These are phyloP conservation scores for Apolygus lucorum DNA, from an alignment of 1,140 invertebrate species.

Conservation along the genomic window DNA sequence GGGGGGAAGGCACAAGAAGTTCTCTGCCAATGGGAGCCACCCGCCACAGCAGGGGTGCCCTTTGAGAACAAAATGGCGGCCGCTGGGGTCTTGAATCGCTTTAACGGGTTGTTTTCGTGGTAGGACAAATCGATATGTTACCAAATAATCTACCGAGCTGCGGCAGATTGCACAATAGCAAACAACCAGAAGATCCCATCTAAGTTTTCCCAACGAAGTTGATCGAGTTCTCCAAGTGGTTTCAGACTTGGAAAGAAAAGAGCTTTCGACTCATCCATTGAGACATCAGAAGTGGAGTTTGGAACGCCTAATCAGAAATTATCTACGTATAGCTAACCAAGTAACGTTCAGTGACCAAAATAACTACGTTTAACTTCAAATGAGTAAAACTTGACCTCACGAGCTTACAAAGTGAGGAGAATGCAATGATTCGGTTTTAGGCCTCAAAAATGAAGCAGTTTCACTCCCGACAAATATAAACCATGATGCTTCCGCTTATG, in stretches of 20 bases:
- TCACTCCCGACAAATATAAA: too few relatives aligned
- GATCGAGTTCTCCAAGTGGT: not conserved
- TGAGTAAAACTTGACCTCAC: too few relatives aligned
- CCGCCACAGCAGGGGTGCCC: not conserved
- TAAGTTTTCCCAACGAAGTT: slow-evolving; percentile 7
- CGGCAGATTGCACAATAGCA: slow-evolving; percentile 11
- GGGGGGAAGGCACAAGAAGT: slow-evolving; percentile 1
- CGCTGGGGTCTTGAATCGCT: not conserved
- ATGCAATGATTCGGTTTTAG: too few relatives aligned
- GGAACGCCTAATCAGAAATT: too few relatives aligned
- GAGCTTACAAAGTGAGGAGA: too few relatives aligned
- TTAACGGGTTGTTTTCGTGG: slow-evolving; percentile 13
- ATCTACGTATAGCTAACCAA: too few relatives aligned
- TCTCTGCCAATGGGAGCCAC: not conserved
- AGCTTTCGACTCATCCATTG: not conserved
- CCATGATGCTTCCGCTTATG: too few relatives aligned
- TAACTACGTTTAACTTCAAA: too few relatives aligned
- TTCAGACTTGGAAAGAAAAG: not conserved
- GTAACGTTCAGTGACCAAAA: too few relatives aligned
- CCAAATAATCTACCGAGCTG: not conserved
- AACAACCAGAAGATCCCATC: slow-evolving; percentile 1
- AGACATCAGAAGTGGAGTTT: too few relatives aligned
- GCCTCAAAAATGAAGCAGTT: too few relatives aligned
- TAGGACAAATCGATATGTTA: slow-evolving; percentile 10
- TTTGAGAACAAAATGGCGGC: slow-evolving; percentile 3